Base-by-base conservation (phyloP, 2,113 vertebrate species). In the Phocoena sinus region DNA sequence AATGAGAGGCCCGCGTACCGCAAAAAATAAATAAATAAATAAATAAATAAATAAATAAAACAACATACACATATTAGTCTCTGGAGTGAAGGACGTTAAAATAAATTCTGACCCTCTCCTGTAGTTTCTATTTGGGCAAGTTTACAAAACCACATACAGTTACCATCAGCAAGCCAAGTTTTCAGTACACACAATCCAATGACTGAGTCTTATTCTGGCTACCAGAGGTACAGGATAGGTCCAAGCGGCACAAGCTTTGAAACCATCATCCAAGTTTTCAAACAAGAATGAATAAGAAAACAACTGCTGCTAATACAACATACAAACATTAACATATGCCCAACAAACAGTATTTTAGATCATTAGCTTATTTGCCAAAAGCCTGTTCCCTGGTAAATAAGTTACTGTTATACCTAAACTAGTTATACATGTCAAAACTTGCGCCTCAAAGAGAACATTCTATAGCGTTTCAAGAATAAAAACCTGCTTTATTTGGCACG, bases 391-490 rank as follows among this genome's bases (percentile, higher is more conserved):
- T 80, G 63, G 85, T n/a, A 97, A 98, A 97, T 77, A n/a, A 93
- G 95, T 97, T 94, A 90, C 80, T 95, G 95, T 97, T 97, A 81
- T 73, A 91, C 31, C 89, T 91, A 76, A 92, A 97, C 84, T 90
- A 91, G 70, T 92, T 92, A 94, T 44, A 93, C 97, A 73, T 90
- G 65, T 76, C 25, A 47, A 41, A 56, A 36, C 93, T 97, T 89
- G 68, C 50, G 87, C 65, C 89, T 95, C 38, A 31, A 14, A 94
- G 88, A 81, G 89, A 89, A 97, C 79, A 50, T 68, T 87, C 91
- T 96, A 71, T 31, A 33, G 36, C 50, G 58, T 96, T 97, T 94
- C 71, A 74, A 89, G 81, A 96, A 87, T 31, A 83, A 13, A 97
- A 96, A 87, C 65, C 89, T 41, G 83, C 41, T 90, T 74, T 94